Evolutionary conservation across 2,113 vertebrate species (phyloP).

Genomic region (Ciconia boyciana): DNA sequence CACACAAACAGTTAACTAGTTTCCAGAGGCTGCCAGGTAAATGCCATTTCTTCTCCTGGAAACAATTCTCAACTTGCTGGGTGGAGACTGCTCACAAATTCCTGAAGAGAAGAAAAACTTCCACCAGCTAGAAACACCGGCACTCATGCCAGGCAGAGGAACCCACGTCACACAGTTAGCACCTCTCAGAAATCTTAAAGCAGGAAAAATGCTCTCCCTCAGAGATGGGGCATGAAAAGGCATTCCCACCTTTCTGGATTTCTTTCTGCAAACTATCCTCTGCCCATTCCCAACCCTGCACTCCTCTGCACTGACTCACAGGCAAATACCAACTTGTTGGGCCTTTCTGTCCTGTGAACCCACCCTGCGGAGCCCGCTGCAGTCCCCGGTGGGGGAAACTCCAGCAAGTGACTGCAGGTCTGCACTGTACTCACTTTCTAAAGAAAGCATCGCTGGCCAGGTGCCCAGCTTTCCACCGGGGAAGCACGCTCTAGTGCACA

Average conservation of each 20-base stretch:
- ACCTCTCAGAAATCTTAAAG: background rate
- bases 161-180: background rate
- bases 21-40: constrained; percentile 49
- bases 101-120: constrained; percentile 45
- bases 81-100: constrained; percentile 46
- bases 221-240: background rate
- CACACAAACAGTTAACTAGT: constrained; percentile 26
- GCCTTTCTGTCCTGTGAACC: background rate
- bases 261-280: background rate
- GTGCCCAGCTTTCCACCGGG: background rate
- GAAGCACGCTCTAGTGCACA: background rate
- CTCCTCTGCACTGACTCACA: background rate
- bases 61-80: constrained; percentile 36
- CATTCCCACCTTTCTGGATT: background rate
- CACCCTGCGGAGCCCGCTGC: background rate
- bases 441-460: background rate
- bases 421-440: background rate
- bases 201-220: background rate
- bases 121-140: background rate
- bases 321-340: background rate
- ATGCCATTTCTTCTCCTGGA: background rate
- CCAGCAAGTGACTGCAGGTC: background rate
- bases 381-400: background rate
- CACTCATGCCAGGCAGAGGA: background rate
- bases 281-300: background rate